These are phyloP conservation scores for Xestia ashworthii DNA, from an alignment of 2,888 invertebrate genomes.

Conservation along the genomic window DNA sequence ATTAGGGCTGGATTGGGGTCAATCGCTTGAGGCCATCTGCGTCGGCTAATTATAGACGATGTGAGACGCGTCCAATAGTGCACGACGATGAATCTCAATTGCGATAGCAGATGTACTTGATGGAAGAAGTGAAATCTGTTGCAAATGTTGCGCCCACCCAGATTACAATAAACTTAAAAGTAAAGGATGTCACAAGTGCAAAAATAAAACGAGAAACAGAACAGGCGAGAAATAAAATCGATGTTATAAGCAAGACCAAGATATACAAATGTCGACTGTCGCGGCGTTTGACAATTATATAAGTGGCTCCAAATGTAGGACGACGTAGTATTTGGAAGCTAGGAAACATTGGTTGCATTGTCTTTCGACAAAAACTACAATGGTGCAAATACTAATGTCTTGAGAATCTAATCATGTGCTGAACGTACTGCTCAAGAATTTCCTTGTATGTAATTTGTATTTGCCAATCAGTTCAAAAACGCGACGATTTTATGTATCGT, in stretches of 20 bases:
- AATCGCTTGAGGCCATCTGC: slow-evolving; percentile 90
- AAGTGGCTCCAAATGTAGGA: slow-evolving; percentile 52
- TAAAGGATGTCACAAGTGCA: slow-evolving; percentile 26
- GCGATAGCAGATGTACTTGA: slow-evolving; percentile 74
- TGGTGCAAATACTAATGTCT: slow-evolving; percentile 37
- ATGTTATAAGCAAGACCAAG: slow-evolving; percentile 48
- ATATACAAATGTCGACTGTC: slow-evolving; percentile 41
- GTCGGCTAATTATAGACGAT: slow-evolving; percentile 87
- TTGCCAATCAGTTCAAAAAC: slow-evolving; percentile 24
- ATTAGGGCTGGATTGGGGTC: slow-evolving; percentile 89
- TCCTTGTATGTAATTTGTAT: slow-evolving; percentile 15
- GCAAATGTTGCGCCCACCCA: slow-evolving; percentile 64
- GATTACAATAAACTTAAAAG: slow-evolving; percentile 39
- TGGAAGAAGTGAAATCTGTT: slow-evolving; percentile 68
- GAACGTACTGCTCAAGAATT: slow-evolving; percentile 1
- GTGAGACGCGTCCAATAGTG: slow-evolving; percentile 82
- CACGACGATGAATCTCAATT: slow-evolving; percentile 82
- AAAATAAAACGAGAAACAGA: slow-evolving; percentile 35
- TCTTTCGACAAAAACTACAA: slow-evolving; percentile 36
- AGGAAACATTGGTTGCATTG: slow-evolving; percentile 53
- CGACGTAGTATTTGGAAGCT: slow-evolving; percentile 41
- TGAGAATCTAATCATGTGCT: slow-evolving; percentile 38
- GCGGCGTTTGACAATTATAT: slow-evolving; percentile 48
- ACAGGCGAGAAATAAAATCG: slow-evolving; percentile 40
- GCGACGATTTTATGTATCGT: slow-evolving; percentile 7